phyloP scores from a whole-genome alignment of 2,888 invertebrate genomes.

The Polia nebulosa region DNA sequence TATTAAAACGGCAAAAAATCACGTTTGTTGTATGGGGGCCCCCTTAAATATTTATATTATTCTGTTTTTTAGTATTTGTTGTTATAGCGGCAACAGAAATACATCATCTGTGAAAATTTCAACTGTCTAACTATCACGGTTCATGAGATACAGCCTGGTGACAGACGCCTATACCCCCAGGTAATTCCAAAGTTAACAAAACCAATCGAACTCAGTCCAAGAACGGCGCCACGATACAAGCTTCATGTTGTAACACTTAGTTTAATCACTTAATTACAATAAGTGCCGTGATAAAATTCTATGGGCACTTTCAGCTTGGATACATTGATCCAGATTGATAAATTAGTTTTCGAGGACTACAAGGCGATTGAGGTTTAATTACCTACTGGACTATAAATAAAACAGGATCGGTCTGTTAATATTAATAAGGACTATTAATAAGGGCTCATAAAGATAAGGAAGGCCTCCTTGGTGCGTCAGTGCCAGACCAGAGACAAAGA shows the following conservation, averaged over 20 bases:
- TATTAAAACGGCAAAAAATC: too few relatives aligned
- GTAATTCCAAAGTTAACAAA: conserved; percentile 28
- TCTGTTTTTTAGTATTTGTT: too few relatives aligned
- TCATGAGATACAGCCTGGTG: too few relatives aligned
- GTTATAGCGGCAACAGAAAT: too few relatives aligned
- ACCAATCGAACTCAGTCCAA: conserved; percentile 47
- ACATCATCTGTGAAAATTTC: too few relatives aligned
- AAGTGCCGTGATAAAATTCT: conserved; percentile 62
- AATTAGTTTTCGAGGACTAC: conserved; percentile 52
- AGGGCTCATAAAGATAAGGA: conserved; percentile 39
- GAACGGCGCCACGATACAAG: conserved; percentile 52
- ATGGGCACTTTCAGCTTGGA: conserved; percentile 51
- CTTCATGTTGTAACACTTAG: conserved; percentile 51
- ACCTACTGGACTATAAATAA: conserved; percentile 32
- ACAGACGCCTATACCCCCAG: not conserved
- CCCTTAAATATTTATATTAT: too few relatives aligned
- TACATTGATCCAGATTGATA: conserved; percentile 54
- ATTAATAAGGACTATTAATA: conserved; percentile 39
- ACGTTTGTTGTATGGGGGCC: too few relatives aligned
- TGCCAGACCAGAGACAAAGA: not conserved
- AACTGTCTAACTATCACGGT: too few relatives aligned
- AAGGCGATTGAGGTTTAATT: conserved; percentile 48
- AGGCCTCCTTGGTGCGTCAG: conserved; percentile 15
- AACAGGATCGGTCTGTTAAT: conserved; percentile 24
- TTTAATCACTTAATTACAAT: conserved; percentile 65